Evolutionary conservation across 2,888 invertebrate species (phyloP), one percentile per base, ranked within the genome.

Genomic region (Camptogramma bilineatum): DNA sequence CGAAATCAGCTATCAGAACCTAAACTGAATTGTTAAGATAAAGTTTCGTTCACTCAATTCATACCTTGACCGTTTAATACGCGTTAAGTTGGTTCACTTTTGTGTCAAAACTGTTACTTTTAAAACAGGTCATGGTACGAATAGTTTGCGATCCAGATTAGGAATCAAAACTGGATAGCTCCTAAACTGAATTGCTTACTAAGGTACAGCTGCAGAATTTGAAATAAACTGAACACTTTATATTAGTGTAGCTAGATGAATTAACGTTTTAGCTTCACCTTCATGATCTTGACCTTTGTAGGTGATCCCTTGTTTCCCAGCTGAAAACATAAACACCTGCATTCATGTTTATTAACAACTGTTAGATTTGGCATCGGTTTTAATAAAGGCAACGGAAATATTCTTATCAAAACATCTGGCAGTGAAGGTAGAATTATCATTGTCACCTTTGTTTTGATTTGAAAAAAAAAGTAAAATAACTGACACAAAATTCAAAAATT

Each of bases 271-370:
- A 39, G 13, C 13, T 39, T 39, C 34, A 39, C 34, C 34, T 39
- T 39, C 34, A 39, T 3, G 34, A 13, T 28, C 28, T 31, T 31
- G 2, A 31, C 31, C 34, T 39, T 39, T 39, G 34, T 39, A 44
- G 44, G 44, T 44, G 5, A 17, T 16, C 44, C 16, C 16, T 16
- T 44, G 44, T 17, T 44, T 44, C 44, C 44, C 44, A 17, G 44
- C 17, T 44, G 44, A 3, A 44, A 44, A 44, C 44, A 44, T 44
- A 44, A 44, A 44, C 44, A 44, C 44, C 16, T 44, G 16, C 8
- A 17, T 7, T 7, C 17, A 17, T 17, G 44, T 44, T 44, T 44
- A 44, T 16, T 7, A 7, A 13, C 8, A 42, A 34, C 34, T 10
- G 17, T 17, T 8, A 44, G 44, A 44, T 44, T 44, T 44, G 44